A percentile compares a stretch with the other conserved stretches of the same genome.
Evolutionary conservation across 2,113 vertebrate species (phyloP).

Genomic region (Bungarus multicinctus): DNA sequence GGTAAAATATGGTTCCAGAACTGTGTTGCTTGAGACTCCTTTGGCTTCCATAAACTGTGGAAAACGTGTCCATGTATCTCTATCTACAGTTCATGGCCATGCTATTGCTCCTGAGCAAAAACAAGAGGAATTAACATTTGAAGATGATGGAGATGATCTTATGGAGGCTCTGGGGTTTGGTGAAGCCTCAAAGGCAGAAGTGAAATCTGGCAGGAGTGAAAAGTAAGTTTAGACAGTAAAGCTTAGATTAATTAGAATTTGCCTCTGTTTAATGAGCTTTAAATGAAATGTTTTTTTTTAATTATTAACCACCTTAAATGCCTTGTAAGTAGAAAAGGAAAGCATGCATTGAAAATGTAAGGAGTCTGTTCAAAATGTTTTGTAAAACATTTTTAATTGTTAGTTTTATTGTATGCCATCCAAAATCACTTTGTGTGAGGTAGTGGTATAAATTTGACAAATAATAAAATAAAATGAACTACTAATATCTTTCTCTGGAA

Average conservation of each 20-base stretch:
- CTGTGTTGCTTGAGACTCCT: not conserved
- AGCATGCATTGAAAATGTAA: not conserved
- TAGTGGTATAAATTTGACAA: not conserved
- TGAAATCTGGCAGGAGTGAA: slow-evolving; percentile 31
- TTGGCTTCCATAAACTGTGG: not conserved
- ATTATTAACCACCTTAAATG: not conserved
- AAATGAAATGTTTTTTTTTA: not conserved
- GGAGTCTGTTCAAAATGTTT: not conserved
- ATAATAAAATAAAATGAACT: not conserved
- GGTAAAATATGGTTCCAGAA: slow-evolving; percentile 46
- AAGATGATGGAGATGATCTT: slow-evolving; percentile 78
- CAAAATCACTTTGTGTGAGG: not conserved
- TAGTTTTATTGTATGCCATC: not conserved
- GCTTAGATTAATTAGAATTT: not conserved
- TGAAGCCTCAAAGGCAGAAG: slow-evolving; percentile 57
- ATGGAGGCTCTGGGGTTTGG: slow-evolving; percentile 80
- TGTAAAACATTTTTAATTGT: not conserved
- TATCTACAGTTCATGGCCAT: slow-evolving; percentile 25
- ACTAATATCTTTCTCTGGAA: not conserved
- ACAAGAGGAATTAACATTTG: slow-evolving; percentile 70
- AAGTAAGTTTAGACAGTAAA: slow-evolving; percentile 53
- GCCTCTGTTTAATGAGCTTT: not conserved
- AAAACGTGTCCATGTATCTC: not conserved
- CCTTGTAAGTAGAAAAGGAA: not conserved
- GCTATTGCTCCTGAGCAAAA: slow-evolving; percentile 21